Evolutionary conservation across 1,140 invertebrate genomes (phyloP).

Genomic region (Delia radicum): DNA sequence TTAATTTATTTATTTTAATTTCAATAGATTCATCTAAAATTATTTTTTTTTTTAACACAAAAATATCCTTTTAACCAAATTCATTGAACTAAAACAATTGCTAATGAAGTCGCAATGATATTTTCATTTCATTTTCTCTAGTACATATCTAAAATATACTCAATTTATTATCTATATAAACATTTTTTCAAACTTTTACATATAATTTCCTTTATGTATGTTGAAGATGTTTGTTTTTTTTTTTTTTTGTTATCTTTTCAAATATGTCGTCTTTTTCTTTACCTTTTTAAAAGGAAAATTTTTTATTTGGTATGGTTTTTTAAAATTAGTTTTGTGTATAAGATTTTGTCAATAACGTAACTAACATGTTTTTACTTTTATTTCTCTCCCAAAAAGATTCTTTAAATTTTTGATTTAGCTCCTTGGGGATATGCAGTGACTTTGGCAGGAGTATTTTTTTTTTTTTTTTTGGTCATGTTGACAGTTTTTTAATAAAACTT

Average conservation of each 20-base stretch:
- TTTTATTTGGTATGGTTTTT: conserved; percentile 7
- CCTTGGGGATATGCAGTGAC: conserved; percentile 1
- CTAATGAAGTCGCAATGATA: conserved; percentile 14
- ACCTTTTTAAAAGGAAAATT: too few relatives aligned
- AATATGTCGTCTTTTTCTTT: not conserved
- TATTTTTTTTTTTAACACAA: too few relatives aligned
- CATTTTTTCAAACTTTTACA: too few relatives aligned
- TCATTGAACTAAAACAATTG: conserved; percentile 14
- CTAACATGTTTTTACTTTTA: too few relatives aligned
- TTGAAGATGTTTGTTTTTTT: too few relatives aligned
- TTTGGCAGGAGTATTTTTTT: not conserved
- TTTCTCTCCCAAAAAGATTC: too few relatives aligned
- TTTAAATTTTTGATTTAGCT: conserved; percentile 16
- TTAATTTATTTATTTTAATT: too few relatives aligned
- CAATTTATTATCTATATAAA: too few relatives aligned
- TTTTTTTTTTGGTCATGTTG: not conserved
- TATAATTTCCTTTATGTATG: too few relatives aligned
- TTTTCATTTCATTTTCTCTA: not conserved
- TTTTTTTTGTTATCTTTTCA: too few relatives aligned
- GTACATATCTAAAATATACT: too few relatives aligned
- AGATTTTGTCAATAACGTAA: conserved; percentile 23
- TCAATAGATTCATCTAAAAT: too few relatives aligned
- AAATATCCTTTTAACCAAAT: not conserved
- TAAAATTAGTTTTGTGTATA: conserved; percentile 17
- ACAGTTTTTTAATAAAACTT: conserved; percentile 21